Conservation (phyloP, 2,888 invertebrate species). For the Yponomeuta malinellus region DNA sequence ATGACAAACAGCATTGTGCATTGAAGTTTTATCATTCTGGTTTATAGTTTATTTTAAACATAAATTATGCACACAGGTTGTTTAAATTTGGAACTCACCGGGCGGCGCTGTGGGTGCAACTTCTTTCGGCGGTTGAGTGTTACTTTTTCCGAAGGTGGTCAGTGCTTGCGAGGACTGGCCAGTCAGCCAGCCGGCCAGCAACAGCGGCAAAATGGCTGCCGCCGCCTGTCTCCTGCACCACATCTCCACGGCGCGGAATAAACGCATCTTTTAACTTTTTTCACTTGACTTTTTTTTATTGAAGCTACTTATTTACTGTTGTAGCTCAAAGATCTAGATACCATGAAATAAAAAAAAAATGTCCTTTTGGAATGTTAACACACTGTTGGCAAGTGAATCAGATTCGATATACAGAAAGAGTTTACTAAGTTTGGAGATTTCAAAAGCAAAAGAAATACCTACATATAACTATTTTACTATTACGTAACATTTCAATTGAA, state of each 20-base stretch:
- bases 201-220: constrained; percentile 52
- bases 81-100: constrained; percentile 56
- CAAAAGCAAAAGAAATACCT: no score
- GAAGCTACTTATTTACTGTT: not conserved
- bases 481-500: no score
- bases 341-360: no score
- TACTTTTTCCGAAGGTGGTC: constrained; percentile 82
- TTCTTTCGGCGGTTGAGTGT: constrained; percentile 73
- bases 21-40: not conserved
- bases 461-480: no score
- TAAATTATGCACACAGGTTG: not conserved
- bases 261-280: constrained; percentile 35
- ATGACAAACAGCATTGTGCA: not conserved
- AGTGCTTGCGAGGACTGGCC: constrained; percentile 76
- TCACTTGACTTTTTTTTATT: constrained; percentile 4
- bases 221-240: constrained; percentile 60
- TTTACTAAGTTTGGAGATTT: no score
- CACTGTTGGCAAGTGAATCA: no score
- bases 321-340: no score
- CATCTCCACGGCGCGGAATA: constrained; percentile 59
- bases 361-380: no score
- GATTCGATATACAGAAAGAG: no score
- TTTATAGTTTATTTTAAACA: not conserved
- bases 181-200: constrained; percentile 58
- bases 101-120: constrained; percentile 74